Base-by-base conservation (phyloP, 2,797 vertebrate species). In the Poeciliopsis paucimaculata region DNA sequence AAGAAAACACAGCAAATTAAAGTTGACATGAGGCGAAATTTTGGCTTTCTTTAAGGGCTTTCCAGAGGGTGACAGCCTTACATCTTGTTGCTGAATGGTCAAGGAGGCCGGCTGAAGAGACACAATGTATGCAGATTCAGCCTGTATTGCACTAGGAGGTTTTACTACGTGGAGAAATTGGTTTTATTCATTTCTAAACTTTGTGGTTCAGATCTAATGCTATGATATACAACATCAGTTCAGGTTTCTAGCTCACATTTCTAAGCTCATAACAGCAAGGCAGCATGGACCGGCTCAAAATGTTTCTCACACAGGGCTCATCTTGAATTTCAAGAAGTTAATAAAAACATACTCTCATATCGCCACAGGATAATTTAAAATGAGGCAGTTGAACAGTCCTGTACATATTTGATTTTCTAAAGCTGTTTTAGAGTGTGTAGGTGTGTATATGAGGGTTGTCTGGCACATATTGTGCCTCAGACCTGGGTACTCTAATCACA, bases 1-100 rank as follows among this genome's bases (percentile, higher is more conserved):
- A 82, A 73, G 74, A 85, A 81, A 81, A 92, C 87, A 90, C 77
- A 39, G 86, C 87, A 85, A 93, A 93, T 93, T 77, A 85, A 90
- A 88, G 88, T 86, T 68, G 79, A 90, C 85, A 86, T 87, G 73
- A 1, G 43, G 77, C 87, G 77, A 90, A 86, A 89, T 88, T 85
- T 86, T 73, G 36, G 77, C 83, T 89, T 73, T 80, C 81, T 89
- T 90, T 88, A 78, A 92, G 84, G 74, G 78, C 84, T 85, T 75
- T 88, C 84, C 79, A 75, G 79, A 86, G 76, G 86, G 82, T 79
- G 88, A 90, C 84, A 87, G 86, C 75, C 89, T 90, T 91, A 82
- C 76, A 55, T 85, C 82, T 68, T 86, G 75, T 89, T 86, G 76
- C 74, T 87, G 72, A 85, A 80, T 64, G 53, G 77, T 78, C 82